Percentiles rank a stretch among this genome's conserved stretches.
Conservation (phyloP, 2,113 vertebrate species). For the Motacilla alba region DNA sequence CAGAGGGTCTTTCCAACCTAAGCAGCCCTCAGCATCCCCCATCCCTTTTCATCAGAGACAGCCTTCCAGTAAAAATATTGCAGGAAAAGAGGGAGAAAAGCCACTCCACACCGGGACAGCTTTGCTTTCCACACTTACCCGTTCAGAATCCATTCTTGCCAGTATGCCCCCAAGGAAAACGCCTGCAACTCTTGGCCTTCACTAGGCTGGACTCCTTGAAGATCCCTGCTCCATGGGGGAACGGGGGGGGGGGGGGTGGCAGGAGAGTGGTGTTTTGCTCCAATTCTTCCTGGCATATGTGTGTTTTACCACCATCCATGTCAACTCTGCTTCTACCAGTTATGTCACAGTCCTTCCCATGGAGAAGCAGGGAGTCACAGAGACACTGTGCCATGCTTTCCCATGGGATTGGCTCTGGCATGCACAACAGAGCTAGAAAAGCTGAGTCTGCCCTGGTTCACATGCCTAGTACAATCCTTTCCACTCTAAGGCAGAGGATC, state of each 20-base stretch:
- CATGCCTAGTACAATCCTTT: background rate
- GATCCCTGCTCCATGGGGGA: accelerated
- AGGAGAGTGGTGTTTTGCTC: background rate
- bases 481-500: background rate
- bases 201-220: background rate
- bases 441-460: background rate
- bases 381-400: background rate
- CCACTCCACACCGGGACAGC: background rate
- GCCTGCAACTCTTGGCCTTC: background rate
- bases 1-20: background rate
- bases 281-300: background rate
- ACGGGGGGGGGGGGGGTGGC: too few species aligned
- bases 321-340: background rate
- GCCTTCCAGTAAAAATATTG: background rate
- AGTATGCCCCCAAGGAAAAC: background rate
- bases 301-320: background rate
- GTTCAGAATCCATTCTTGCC: background rate
- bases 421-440: background rate
- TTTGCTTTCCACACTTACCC: background rate
- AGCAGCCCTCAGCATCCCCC: background rate
- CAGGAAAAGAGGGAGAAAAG: background rate
- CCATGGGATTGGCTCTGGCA: background rate
- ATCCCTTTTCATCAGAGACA: background rate
- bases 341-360: background rate
- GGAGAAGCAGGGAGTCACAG: background rate